phyloP scores from a whole-genome alignment of 1,140 invertebrate species.

The Ceratoteleas bidentatus region DNA sequence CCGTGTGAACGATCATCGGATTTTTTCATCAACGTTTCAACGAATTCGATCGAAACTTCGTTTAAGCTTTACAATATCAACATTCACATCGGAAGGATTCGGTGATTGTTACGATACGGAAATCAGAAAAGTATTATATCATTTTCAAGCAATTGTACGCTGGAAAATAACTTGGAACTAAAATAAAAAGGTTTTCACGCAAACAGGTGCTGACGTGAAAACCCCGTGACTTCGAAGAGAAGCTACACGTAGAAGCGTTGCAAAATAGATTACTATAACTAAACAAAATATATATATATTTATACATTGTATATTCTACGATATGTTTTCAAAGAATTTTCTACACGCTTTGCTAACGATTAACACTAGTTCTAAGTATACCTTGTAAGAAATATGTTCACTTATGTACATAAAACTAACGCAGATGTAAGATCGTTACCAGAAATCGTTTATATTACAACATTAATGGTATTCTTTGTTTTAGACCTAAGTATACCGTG shows the following conservation, averaged over 20 bases:
- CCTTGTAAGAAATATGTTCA: constrained; percentile 22
- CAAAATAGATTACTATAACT: constrained; percentile 27
- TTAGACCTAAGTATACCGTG: neutral
- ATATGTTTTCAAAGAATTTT: constrained; percentile 31
- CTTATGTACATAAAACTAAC: constrained; percentile 42
- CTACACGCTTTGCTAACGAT: constrained; percentile 50
- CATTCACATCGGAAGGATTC: no score
- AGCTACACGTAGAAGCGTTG: constrained; percentile 16
- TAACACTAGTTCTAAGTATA: constrained; percentile 58
- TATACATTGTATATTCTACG: constrained; percentile 33
- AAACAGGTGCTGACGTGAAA: constrained; percentile 1
- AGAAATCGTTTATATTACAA: neutral
- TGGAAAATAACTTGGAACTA: no score
- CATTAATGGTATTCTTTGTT: neutral
- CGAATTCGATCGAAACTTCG: no score
- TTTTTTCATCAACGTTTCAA: no score
- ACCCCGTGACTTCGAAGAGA: neutral
- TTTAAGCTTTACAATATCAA: no score
- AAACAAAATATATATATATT: constrained; percentile 44
- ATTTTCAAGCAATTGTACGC: no score
- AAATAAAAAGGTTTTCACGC: neutral
- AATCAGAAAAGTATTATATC: no score
- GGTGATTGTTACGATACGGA: no score
- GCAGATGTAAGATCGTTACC: constrained; percentile 22
- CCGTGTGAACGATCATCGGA: no score